These are phyloP conservation scores for Idaea straminata DNA, from an alignment of 2,888 invertebrate genomes.

Conservation along the genomic window DNA sequence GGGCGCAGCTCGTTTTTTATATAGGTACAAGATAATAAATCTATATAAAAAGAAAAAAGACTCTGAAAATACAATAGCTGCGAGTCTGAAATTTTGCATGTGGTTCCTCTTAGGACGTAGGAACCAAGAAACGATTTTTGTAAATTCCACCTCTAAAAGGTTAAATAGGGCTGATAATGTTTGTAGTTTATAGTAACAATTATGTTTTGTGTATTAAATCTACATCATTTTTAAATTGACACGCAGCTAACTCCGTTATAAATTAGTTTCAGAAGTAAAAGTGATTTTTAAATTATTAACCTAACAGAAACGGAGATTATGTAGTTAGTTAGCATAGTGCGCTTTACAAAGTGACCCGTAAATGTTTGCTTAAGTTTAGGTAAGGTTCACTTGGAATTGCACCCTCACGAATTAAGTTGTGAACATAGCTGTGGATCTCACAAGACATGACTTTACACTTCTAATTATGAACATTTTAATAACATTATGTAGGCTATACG, in stretches of 20 bases:
- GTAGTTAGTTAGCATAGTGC: slow-evolving; percentile 13
- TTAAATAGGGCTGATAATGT: no score
- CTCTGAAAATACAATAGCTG: no score
- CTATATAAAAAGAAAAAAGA: no score
- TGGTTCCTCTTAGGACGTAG: no score
- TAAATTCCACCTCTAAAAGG: no score
- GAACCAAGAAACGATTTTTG: no score
- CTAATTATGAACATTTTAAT: slow-evolving; percentile 25
- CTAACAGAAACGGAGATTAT: slow-evolving; percentile 36
- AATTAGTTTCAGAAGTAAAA: slow-evolving; percentile 17
- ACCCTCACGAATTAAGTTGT: slow-evolving; percentile 32
- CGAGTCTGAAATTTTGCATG: no score
- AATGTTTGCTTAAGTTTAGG: slow-evolving; percentile 40
- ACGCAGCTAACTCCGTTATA: slow-evolving; percentile 21
- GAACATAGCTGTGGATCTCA: slow-evolving; percentile 26
- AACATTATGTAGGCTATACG: slow-evolving; percentile 10
- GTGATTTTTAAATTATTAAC: slow-evolving; percentile 34
- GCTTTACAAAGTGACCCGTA: slow-evolving; percentile 34
- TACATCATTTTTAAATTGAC: background rate
- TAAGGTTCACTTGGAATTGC: slow-evolving; percentile 32
- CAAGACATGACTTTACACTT: slow-evolving; percentile 14
- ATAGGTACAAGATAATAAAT: no score
- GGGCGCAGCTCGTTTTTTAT: no score
- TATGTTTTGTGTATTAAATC: no score
- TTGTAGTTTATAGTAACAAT: no score